A percentile compares a stretch with the other conserved stretches of the same genome.
Conservation (phyloP, 2,888 invertebrate genomes). For the Drosophila colorata region DNA sequence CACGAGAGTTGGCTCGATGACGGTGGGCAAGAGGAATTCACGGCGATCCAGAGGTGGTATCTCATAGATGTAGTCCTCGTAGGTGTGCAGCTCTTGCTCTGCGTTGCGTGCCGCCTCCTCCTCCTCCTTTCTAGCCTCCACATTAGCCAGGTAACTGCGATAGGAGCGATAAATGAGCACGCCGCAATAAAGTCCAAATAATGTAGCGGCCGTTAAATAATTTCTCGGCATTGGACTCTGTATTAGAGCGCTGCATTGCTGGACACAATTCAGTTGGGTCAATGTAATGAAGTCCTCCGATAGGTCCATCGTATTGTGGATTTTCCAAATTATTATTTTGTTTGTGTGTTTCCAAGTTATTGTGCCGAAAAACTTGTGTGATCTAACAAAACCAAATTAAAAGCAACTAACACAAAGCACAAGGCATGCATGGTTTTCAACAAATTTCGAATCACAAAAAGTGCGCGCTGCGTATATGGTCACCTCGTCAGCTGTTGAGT, state of each 20-base stretch:
- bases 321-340: constrained; percentile 1
- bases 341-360: background rate
- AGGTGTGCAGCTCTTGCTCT: constrained; percentile 12
- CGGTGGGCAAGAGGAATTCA: constrained; percentile 5
- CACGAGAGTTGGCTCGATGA: background rate
- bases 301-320: background rate
- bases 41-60: constrained; percentile 2
- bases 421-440: background rate
- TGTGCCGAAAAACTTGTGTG: background rate
- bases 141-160: background rate
- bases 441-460: background rate
- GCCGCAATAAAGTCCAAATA: constrained; percentile 46
- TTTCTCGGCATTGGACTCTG: constrained; percentile 23
- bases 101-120: background rate
- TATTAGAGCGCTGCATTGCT: constrained; percentile 21
- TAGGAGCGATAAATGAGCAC: constrained; percentile 39
- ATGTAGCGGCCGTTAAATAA: constrained; percentile 13
- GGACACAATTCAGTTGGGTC: constrained; percentile 33
- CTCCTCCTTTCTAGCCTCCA: background rate
- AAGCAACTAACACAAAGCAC: background rate
- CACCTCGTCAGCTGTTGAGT: constrained; percentile 23
- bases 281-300: constrained; percentile 26
- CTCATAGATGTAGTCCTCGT: constrained; percentile 6
- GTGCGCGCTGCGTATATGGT: constrained; percentile 14
- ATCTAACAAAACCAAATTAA: background rate